These are phyloP conservation scores for Halcyon leucocephala DNA, from an alignment of 2,797 vertebrate genomes.

Conservation along the genomic window DNA sequence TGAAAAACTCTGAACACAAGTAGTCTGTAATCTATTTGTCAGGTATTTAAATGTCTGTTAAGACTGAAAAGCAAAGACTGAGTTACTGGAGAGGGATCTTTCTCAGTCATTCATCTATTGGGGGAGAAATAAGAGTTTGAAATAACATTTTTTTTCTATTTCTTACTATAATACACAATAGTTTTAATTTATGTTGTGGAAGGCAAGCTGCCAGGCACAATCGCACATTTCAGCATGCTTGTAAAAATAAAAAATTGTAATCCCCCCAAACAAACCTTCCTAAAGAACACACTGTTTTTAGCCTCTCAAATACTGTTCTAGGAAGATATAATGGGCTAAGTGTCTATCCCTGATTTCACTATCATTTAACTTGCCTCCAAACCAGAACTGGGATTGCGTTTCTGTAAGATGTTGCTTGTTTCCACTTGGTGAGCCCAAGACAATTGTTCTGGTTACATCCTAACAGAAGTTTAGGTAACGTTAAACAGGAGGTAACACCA, in stretches of 20 bases:
- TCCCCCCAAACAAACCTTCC: background rate
- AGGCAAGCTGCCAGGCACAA: background rate
- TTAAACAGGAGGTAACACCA: background rate
- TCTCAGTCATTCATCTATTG: constrained; percentile 1
- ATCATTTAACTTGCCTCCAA: background rate
- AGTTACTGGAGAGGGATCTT: background rate
- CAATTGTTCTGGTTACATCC: background rate
- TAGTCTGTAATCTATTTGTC: constrained; percentile 31
- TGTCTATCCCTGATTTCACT: background rate
- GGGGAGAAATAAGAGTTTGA: background rate
- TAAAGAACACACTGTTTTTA: background rate
- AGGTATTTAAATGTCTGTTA: background rate
- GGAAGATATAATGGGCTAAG: background rate
- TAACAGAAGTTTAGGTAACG: background rate
- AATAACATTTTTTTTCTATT: background rate
- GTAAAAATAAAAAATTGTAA: background rate
- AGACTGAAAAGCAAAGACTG: background rate
- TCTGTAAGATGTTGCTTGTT: rapidly evolving
- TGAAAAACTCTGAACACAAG: background rate
- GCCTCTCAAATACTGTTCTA: background rate
- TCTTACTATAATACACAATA: background rate
- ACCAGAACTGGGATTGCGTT: background rate
- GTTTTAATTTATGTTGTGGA: background rate
- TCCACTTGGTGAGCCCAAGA: background rate
- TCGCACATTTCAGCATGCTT: background rate